Evolutionary conservation across 2,113 vertebrate species (phyloP).

Genomic region (Willisornis vidua): DNA sequence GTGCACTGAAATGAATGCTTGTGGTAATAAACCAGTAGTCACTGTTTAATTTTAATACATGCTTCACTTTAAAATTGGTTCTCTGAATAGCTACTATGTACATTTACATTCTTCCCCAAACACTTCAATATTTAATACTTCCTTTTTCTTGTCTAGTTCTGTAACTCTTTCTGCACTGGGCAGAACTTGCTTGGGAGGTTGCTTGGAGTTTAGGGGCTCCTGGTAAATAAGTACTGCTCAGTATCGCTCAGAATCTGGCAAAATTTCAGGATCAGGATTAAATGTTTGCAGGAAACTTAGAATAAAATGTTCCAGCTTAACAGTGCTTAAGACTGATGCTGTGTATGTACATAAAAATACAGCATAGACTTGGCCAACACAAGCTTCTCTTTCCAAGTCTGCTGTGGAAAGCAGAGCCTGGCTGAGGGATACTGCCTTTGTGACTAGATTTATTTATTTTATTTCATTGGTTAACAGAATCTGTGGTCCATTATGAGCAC

Average conservation of each 20-base stretch:
- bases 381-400: not conserved
- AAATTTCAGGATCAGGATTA: constrained; percentile 1
- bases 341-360: not conserved
- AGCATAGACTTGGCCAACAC: not conserved
- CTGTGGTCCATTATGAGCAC: not conserved
- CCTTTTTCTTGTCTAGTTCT: not conserved
- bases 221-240: not conserved
- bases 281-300: constrained; percentile 26
- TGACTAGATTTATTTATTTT: not conserved
- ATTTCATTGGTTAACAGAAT: not conserved
- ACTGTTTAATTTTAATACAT: constrained; percentile 65
- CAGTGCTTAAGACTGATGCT: not conserved
- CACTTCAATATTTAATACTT: constrained; percentile 35
- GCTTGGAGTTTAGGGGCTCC: not conserved
- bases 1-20: constrained; percentile 48
- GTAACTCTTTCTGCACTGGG: constrained; percentile 16
- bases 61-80: constrained; percentile 55
- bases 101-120: constrained; percentile 27
- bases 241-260: not conserved
- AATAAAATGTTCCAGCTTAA: constrained; percentile 48
- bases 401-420: not conserved
- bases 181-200: not conserved
- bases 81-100: constrained; percentile 28
- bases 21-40: constrained; percentile 61
- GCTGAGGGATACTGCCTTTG: not conserved